Evolutionary conservation across 2,113 vertebrate genomes (phyloP), one percentile per base, ranked within the genome.

Genomic region (Coturnix japonica): DNA sequence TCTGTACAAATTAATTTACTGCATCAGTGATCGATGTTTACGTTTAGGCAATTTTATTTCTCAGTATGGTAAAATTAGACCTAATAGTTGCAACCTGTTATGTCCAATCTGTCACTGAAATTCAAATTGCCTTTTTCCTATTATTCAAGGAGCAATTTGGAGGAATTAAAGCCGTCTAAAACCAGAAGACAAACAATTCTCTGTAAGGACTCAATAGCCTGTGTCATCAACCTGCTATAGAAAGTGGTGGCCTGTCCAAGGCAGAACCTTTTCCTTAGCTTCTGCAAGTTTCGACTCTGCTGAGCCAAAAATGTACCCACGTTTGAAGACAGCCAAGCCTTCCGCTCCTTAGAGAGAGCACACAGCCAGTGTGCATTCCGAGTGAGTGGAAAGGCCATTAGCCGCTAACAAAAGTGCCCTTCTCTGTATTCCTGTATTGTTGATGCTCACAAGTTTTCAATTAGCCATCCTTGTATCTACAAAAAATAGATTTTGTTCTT

Each of bases 1-100:
- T 97, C 96, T 97, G 97, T 98, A 98, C 97, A 98, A 98, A 98
- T 98, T 98, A 98, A 98, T 98, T 98, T 98, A 97, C 97, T 98
- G 98, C 98, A 98, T 98, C 98, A 98, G 97, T 98, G 98, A 98
- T 98, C 97, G 98, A 98, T 98, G 98, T 98, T 98, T 98, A 98
- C 98, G 97, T 98, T 98, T 97, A 98, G 97, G 97, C 98, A 98
- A 98, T 98, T 98, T 98, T 98, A 98, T 98, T 98, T 98, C 97
- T 98, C 98, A 98, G 97, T 98, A 97, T 98, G 98, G 98, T 98
- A 98, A 98, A 98, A 98, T 98, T 97, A 98, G 97, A 97, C 97
- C 98, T 98, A 98, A 98, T 98, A 97, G 97, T 97, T 97, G 97
- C 97, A 98, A 98, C 98, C 97, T 98, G 97, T 98, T 98, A 97